Percentiles rank a stretch among this genome's conserved stretches.
Conservation (phyloP, 2,113 vertebrate species). For the Thymallus thymallus region DNA sequence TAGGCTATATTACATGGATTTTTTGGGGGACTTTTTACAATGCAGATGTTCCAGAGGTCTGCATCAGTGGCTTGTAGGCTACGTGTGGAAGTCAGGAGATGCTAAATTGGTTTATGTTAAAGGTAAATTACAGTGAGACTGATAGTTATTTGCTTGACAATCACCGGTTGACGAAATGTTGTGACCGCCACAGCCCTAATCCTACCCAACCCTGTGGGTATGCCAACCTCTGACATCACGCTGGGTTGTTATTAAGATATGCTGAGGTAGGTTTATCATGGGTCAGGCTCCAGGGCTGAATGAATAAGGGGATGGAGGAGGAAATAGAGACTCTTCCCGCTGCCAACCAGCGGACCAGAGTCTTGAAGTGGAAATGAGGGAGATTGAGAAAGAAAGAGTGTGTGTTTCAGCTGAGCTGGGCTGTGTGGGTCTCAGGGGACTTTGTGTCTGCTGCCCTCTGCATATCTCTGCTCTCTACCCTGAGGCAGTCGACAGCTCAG, state of each 20-base stretch:
- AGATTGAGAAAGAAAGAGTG: neutral
- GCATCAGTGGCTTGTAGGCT: too few relatives aligned
- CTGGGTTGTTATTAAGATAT: neutral
- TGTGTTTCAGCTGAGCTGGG: constrained; percentile 6
- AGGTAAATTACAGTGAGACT: too few relatives aligned
- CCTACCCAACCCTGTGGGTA: too few relatives aligned
- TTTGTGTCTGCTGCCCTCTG: constrained; percentile 9
- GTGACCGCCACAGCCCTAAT: too few relatives aligned
- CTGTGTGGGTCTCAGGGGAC: neutral
- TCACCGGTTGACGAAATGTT: too few relatives aligned
- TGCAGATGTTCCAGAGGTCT: too few relatives aligned
- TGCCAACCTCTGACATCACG: too few relatives aligned
- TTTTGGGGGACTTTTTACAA: too few relatives aligned
- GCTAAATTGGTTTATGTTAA: too few relatives aligned
- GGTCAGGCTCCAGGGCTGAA: neutral
- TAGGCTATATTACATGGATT: too few relatives aligned
- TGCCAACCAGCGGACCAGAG: constrained; percentile 46
- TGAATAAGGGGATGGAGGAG: constrained; percentile 9
- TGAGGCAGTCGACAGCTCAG: constrained; percentile 15
- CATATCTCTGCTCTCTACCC: constrained; percentile 3
- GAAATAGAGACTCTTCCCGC: constrained; percentile 29
- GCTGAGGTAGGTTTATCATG: neutral
- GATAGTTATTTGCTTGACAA: too few relatives aligned
- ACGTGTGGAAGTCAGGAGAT: too few relatives aligned
- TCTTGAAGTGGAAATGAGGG: constrained; percentile 70